Conservation (phyloP, 2,113 vertebrate genomes). For the Syrrhaptes paradoxus region DNA sequence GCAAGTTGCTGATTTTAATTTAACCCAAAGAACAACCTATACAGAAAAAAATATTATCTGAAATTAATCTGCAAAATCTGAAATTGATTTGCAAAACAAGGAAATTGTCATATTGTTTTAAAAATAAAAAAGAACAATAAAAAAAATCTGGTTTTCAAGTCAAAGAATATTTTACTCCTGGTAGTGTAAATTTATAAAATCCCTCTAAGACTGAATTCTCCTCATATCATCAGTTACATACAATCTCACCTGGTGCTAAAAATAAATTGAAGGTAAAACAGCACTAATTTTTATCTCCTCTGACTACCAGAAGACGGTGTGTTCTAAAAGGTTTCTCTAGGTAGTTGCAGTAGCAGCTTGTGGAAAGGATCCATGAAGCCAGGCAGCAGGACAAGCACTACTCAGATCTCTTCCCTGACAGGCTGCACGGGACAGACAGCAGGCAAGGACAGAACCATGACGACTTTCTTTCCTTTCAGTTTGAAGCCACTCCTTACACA, state of each 20-base stretch:
- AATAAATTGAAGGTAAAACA: not conserved
- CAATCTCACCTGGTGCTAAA: not conserved
- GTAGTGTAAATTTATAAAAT: not conserved
- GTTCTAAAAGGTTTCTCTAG: not conserved
- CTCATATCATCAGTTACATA: not conserved
- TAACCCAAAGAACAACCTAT: not conserved
- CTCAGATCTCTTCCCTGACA: not conserved
- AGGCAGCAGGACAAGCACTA: rapidly evolving
- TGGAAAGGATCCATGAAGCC: not conserved
- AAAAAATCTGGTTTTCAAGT: not conserved
- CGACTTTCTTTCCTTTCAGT: not conserved
- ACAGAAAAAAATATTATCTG: not conserved
- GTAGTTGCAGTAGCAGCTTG: not conserved
- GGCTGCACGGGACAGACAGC: not conserved
- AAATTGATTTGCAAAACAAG: not conserved
- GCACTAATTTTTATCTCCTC: not conserved
- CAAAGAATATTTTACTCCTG: not conserved
- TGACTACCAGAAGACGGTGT: not conserved
- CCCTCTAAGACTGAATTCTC: not conserved
- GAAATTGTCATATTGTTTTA: not conserved
- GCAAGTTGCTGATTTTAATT: not conserved
- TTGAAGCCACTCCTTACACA: not conserved
- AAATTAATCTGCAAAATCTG: not conserved
- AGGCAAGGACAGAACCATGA: not conserved
- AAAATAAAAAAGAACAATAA: not conserved